A percentile compares a stretch with the other conserved stretches of the same genome.
phyloP scores from a whole-genome alignment of 2,797 vertebrate genomes.

The Cyclopterus lumpus region DNA sequence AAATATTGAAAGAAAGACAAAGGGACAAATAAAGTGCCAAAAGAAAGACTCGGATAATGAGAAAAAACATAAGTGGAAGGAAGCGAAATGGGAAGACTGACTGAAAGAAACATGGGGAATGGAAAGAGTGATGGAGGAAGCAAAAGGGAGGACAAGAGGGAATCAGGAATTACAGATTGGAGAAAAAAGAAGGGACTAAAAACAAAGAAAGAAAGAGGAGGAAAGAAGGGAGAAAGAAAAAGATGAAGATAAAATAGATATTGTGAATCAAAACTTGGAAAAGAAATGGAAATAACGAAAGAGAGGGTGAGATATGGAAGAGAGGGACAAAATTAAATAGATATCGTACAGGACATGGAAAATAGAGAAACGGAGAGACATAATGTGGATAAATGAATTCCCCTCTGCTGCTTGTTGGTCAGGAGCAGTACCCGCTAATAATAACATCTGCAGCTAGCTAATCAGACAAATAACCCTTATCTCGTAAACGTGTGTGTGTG shows the following conservation, averaged over 20 bases:
- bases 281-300: neutral
- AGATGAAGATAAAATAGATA: neutral
- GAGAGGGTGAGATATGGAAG: neutral
- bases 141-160: neutral
- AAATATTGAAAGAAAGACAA: slow-evolving; percentile 2
- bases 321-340: neutral
- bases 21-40: neutral
- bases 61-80: slow-evolving; percentile 6
- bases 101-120: neutral
- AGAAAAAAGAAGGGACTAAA: neutral
- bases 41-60: neutral
- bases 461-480: slow-evolving; percentile 16
- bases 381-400: neutral
- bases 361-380: neutral
- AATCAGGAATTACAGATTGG: neutral
- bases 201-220: neutral
- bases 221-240: neutral
- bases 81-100: neutral
- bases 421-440: slow-evolving; percentile 10
- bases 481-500: neutral
- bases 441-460: slow-evolving; percentile 11
- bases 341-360: neutral
- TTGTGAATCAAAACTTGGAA: neutral
- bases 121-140: neutral
- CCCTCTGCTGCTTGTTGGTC: neutral